These are phyloP conservation scores for Philopedon plagiatum DNA, from an alignment of 2,888 invertebrate species.

Conservation along the genomic window DNA sequence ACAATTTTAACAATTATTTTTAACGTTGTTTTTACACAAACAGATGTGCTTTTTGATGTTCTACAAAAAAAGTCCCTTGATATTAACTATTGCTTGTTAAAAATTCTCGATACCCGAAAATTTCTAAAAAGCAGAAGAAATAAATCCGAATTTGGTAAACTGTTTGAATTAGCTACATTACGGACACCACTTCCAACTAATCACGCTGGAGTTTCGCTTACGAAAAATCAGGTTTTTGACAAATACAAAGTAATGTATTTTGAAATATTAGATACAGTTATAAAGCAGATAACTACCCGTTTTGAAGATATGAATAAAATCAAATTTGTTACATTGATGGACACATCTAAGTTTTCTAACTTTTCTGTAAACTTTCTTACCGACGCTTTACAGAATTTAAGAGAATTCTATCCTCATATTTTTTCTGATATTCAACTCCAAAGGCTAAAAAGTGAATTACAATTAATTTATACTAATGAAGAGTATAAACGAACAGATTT, in stretches of 20 bases:
- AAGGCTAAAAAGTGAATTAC: constrained; percentile 5
- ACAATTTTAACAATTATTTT: background rate
- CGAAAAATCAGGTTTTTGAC: background rate
- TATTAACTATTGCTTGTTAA: background rate
- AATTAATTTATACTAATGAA: constrained; percentile 1
- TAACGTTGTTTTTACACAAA: background rate
- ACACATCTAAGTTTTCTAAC: background rate
- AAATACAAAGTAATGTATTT: too few species aligned
- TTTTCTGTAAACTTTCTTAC: background rate
- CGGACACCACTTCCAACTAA: background rate
- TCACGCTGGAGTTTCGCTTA: too few species aligned
- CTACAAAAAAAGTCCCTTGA: background rate
- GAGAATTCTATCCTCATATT: background rate
- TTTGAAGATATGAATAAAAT: constrained; percentile 5
- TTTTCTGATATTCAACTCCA: background rate
- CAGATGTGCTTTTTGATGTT: background rate
- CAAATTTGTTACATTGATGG: background rate
- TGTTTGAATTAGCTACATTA: background rate
- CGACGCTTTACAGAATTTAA: background rate
- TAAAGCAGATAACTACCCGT: background rate
- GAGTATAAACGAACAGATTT: background rate
- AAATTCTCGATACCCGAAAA: constrained; percentile 1
- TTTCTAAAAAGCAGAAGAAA: constrained; percentile 20
- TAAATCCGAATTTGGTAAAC: background rate
- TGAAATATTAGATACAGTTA: constrained; percentile 2